phyloP scores from a whole-genome alignment of 1,140 invertebrate genomes.

The Antheraea mylitta region DNA sequence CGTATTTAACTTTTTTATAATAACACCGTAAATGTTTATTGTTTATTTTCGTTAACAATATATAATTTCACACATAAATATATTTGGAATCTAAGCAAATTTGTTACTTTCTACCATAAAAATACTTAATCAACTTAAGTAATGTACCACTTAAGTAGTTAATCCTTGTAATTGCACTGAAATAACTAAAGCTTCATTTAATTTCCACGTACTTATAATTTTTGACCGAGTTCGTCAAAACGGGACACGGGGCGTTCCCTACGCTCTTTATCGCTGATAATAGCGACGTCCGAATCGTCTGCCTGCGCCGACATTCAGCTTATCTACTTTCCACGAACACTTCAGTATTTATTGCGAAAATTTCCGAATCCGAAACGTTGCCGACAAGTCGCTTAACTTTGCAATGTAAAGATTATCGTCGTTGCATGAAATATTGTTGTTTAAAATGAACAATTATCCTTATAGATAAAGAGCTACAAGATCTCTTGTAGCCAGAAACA shows the following conservation, averaged over 20 bases:
- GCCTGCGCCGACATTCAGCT: constrained; percentile 37
- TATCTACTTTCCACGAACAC: constrained; percentile 69
- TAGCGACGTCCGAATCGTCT: constrained; percentile 60
- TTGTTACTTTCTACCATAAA: too few relatives aligned
- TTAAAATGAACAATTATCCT: neutral
- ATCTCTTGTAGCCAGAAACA: neutral
- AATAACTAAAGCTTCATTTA: neutral
- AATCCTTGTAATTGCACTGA: neutral
- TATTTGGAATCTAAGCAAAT: too few relatives aligned
- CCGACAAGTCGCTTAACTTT: neutral
- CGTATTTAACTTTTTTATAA: too few relatives aligned
- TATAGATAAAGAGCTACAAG: neutral
- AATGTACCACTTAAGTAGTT: too few relatives aligned
- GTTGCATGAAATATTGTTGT: neutral
- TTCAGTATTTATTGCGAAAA: constrained; percentile 62
- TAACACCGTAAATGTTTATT: too few relatives aligned
- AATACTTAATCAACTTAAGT: too few relatives aligned
- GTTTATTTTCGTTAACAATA: too few relatives aligned
- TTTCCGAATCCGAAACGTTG: constrained; percentile 43
- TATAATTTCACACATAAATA: too few relatives aligned
- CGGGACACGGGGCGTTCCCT: constrained; percentile 6
- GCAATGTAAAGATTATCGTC: neutral
- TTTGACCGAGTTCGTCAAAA: constrained; percentile 4
- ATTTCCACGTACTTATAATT: neutral
- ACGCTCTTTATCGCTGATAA: constrained; percentile 46